A percentile compares a stretch with the other conserved stretches of the same genome.
Conservation (phyloP, 2,113 vertebrate species). For the Cairina moschata region DNA sequence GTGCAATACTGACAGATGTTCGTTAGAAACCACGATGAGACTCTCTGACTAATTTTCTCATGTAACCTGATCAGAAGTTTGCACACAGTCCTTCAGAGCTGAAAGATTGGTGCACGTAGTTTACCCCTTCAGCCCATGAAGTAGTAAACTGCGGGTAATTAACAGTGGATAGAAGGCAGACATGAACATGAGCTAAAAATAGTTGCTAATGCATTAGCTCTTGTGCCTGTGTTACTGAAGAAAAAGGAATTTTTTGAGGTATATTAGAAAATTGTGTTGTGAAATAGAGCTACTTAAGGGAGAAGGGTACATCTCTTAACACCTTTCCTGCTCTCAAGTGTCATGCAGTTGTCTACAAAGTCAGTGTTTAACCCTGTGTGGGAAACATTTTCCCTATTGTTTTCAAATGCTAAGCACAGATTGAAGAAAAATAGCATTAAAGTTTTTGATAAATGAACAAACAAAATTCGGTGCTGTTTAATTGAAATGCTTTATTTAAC, state of each 20-base stretch:
- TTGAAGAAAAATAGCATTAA: background rate
- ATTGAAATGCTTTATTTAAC: background rate
- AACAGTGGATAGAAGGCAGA: background rate
- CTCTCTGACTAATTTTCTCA: background rate
- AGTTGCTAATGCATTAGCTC: background rate
- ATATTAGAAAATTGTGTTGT: background rate
- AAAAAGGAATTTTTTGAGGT: background rate
- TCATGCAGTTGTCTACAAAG: background rate
- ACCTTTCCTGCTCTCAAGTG: background rate
- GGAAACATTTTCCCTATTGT: background rate
- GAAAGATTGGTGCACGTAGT: constrained; percentile 24
- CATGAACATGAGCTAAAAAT: background rate
- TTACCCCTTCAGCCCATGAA: background rate
- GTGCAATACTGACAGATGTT: background rate
- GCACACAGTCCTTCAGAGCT: background rate
- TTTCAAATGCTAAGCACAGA: background rate
- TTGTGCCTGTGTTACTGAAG: background rate
- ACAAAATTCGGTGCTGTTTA: background rate
- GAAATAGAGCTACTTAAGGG: background rate
- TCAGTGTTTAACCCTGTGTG: background rate
- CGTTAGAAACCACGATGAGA: background rate
- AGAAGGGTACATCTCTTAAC: background rate
- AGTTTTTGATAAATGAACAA: background rate
- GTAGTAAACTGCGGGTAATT: constrained; percentile 2
- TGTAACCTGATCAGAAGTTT: constrained; percentile 21